phyloP scores from a whole-genome alignment of 2,888 invertebrate species.

The Drosophila sordidapex region DNA sequence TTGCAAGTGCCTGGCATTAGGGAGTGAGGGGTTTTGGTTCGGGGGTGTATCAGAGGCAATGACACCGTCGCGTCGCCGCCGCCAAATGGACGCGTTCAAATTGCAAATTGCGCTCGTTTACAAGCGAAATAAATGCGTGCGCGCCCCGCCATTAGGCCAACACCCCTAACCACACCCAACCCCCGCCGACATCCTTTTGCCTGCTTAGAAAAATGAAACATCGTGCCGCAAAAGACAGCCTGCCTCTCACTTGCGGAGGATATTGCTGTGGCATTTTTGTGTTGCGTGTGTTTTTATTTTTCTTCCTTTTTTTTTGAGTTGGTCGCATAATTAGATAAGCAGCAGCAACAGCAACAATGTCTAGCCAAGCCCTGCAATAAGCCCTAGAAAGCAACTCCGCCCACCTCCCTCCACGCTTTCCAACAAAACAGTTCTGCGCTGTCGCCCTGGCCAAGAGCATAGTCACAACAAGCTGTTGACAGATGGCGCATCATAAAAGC shows the following conservation, averaged over 20 bases:
- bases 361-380: constrained; percentile 51
- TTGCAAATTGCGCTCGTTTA: constrained; percentile 80
- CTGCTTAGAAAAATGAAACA: constrained; percentile 74
- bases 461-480: constrained; percentile 75
- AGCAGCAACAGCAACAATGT: constrained; percentile 36
- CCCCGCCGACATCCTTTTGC: neutral
- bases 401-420: neutral
- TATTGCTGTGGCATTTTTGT: constrained; percentile 49
- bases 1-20: constrained; percentile 46
- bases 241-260: neutral
- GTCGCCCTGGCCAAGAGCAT: constrained; percentile 15
- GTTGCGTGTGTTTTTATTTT: constrained; percentile 59
- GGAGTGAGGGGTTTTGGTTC: neutral
- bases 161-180: neutral
- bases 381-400: neutral
- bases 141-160: constrained; percentile 56
- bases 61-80: constrained; percentile 8
- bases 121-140: constrained; percentile 76
- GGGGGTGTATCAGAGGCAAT: constrained; percentile 21
- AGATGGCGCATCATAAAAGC: constrained; percentile 80
- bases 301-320: constrained; percentile 1
- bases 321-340: constrained; percentile 77
- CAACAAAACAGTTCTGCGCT: neutral
- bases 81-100: constrained; percentile 75
- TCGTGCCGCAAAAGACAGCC: constrained; percentile 71